Conservation (phyloP, 2,113 vertebrate species). For the Sarotherodon lohbergeri region DNA sequence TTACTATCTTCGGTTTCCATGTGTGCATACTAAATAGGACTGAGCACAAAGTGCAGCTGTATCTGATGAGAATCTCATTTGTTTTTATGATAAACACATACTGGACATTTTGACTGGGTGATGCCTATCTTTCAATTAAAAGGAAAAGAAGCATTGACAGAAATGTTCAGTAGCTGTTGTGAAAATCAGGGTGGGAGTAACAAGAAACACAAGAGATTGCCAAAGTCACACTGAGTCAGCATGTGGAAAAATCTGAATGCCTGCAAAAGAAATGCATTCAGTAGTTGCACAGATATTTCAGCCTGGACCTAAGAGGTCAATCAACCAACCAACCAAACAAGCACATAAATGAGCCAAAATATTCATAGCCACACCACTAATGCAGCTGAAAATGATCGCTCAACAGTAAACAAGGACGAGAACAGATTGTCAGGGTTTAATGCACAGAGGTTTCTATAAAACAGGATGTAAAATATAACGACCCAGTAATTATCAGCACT, state of each 20-base stretch:
- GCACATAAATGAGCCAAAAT: neutral
- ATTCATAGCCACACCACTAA: neutral
- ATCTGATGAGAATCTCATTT: neutral
- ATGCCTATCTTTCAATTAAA: neutral
- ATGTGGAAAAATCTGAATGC: neutral
- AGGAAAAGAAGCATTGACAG: neutral
- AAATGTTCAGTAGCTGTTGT: neutral
- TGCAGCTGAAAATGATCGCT: neutral
- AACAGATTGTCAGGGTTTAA: neutral
- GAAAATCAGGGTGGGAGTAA: neutral
- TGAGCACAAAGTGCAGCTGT: neutral
- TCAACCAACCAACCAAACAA: neutral
- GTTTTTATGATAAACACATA: neutral
- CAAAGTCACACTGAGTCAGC: neutral
- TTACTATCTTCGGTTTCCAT: neutral
- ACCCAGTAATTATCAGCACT: neutral
- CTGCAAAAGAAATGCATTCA: neutral
- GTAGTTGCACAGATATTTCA: neutral
- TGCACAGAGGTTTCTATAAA: neutral
- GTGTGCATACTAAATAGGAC: neutral
- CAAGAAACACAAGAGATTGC: neutral
- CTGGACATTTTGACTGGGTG: neutral
- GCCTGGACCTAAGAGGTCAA: neutral
- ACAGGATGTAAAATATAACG: neutral
- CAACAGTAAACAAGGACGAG: neutral